phyloP scores from a whole-genome alignment of 2,797 vertebrate genomes.

The Ptychadena robeensis region DNA sequence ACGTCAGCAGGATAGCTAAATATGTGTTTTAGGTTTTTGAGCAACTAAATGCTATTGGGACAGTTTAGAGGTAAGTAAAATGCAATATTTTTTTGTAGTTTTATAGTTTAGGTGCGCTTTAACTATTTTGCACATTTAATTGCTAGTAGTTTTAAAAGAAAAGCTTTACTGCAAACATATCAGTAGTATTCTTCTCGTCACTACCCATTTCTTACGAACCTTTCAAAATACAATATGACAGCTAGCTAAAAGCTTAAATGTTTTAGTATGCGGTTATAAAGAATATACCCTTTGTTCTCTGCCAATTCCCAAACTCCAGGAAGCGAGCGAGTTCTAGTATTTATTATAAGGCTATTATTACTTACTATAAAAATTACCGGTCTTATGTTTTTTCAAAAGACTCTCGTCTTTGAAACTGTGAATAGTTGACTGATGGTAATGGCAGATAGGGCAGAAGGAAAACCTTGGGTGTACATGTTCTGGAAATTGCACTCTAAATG shows the following conservation, averaged over 20 bases:
- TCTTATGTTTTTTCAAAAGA: conserved; percentile 33
- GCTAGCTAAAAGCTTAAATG: conserved; percentile 9
- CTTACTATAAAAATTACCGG: not conserved
- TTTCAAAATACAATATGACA: not conserved
- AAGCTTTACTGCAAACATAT: not conserved
- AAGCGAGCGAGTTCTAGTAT: conserved; percentile 19
- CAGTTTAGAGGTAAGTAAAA: too few relatives aligned
- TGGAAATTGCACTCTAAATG: conserved; percentile 1
- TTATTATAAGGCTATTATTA: conserved; percentile 32
- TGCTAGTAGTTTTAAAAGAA: not conserved
- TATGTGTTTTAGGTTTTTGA: too few relatives aligned
- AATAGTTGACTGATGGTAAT: conserved; percentile 4
- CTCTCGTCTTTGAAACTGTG: not conserved
- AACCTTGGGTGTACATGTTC: not conserved
- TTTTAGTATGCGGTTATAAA: not conserved
- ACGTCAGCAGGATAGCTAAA: too few relatives aligned
- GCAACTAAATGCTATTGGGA: too few relatives aligned
- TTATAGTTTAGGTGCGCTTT: too few relatives aligned
- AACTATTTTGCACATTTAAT: not conserved
- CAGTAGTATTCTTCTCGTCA: not conserved
- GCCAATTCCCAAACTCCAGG: conserved; percentile 18
- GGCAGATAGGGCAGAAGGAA: conserved; percentile 12
- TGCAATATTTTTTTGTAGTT: too few relatives aligned
- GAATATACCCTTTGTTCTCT: conserved; percentile 32
- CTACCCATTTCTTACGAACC: not conserved